Conservation (phyloP, 2,888 invertebrate genomes). For the Megalurothrips usitatus region DNA sequence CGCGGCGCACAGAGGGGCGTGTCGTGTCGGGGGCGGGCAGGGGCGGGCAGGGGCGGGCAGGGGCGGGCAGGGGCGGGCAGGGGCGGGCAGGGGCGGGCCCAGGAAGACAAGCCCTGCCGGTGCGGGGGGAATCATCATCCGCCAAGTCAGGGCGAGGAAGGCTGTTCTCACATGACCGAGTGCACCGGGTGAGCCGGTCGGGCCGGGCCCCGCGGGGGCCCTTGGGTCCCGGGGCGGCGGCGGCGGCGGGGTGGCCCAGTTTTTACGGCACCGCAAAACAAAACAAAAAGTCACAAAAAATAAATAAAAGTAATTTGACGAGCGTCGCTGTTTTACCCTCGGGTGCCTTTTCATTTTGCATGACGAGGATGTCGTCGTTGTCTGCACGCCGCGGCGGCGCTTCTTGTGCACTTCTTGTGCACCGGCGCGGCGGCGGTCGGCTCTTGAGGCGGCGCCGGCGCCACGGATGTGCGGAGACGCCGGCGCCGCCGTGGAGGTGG, state of each 20-base stretch:
- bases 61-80: conserved; percentile 8
- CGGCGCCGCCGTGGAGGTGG: too few relatives aligned
- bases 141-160: conserved; percentile 14
- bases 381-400: too few relatives aligned
- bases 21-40: neutral
- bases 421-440: too few relatives aligned
- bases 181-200: too few relatives aligned
- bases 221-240: too few relatives aligned
- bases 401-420: too few relatives aligned
- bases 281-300: neutral
- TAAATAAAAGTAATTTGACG: neutral
- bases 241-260: neutral
- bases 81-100: neutral
- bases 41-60: neutral
- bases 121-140: neutral
- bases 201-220: too few relatives aligned
- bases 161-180: conserved; percentile 13
- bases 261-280: neutral
- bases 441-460: too few relatives aligned
- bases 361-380: neutral
- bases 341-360: neutral
- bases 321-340: neutral
- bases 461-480: too few relatives aligned
- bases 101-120: neutral
- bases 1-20: neutral